Percentiles rank a stretch among this genome's conserved stretches.
phyloP scores from a whole-genome alignment of 2,888 invertebrate genomes.

The Leptinotarsa rubiginosa region DNA sequence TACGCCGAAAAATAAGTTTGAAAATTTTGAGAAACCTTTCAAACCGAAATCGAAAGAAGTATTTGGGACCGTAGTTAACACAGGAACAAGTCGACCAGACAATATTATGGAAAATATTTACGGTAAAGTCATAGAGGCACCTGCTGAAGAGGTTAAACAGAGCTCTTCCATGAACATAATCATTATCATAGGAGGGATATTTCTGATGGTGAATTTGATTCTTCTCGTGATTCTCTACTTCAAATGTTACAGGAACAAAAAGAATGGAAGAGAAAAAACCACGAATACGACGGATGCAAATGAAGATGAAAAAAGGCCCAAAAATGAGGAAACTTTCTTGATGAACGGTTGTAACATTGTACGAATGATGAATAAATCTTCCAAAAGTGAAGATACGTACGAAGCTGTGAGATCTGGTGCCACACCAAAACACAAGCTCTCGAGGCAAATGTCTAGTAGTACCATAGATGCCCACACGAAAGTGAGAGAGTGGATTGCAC shows the following conservation, averaged over 20 bases:
- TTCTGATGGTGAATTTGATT: slow-evolving; percentile 80
- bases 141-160: slow-evolving; percentile 58
- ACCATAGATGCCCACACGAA: slow-evolving; percentile 89
- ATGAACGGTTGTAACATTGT: slow-evolving; percentile 71
- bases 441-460: slow-evolving; percentile 80
- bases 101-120: slow-evolving; percentile 50
- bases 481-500: slow-evolving; percentile 88
- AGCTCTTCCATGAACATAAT: slow-evolving; percentile 72
- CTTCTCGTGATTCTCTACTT: slow-evolving; percentile 77
- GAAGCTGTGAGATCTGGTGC: slow-evolving; percentile 69
- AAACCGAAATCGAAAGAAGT: slow-evolving; percentile 22
- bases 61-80: slow-evolving; percentile 44
- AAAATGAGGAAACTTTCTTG: slow-evolving; percentile 66
- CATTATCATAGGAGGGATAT: slow-evolving; percentile 75
- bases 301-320: slow-evolving; percentile 55
- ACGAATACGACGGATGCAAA: slow-evolving; percentile 51
- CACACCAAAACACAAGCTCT: slow-evolving; percentile 74
- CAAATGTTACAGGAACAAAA: slow-evolving; percentile 72
- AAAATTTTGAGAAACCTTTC: slow-evolving; percentile 49
- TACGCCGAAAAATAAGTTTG: slow-evolving; percentile 39
- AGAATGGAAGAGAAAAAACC: slow-evolving; percentile 69
- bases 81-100: slow-evolving; percentile 45
- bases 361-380: slow-evolving; percentile 68
- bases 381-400: slow-evolving; percentile 68
- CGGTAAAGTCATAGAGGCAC: slow-evolving; percentile 64